phyloP scores from a whole-genome alignment of 1,140 invertebrate species.

The Plodia interpunctella region DNA sequence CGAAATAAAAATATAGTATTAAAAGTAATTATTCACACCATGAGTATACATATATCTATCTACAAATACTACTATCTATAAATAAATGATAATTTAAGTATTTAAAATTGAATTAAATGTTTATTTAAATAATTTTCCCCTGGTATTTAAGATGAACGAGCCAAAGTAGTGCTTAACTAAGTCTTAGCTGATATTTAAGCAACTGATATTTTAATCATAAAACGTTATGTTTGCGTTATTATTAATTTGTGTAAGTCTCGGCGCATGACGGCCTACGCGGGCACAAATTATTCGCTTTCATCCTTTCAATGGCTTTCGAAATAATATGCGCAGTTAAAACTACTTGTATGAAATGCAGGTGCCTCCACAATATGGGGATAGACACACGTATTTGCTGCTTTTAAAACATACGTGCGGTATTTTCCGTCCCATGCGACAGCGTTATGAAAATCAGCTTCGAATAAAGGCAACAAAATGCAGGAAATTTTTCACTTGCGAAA shows the following conservation, averaged over 20 bases:
- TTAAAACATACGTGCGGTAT: background rate
- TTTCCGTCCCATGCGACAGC: background rate
- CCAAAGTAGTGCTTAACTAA: too few relatives aligned
- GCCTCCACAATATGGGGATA: background rate
- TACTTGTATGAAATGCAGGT: background rate
- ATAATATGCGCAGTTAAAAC: conserved; percentile 5
- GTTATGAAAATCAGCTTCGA: background rate
- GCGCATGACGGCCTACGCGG: background rate
- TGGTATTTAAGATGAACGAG: too few relatives aligned
- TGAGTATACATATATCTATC: too few relatives aligned
- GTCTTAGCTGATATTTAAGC: too few relatives aligned
- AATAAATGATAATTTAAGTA: too few relatives aligned
- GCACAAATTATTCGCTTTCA: conserved; percentile 11
- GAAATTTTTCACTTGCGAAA: background rate
- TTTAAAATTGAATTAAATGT: too few relatives aligned
- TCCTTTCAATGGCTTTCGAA: conserved; percentile 9
- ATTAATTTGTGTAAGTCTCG: background rate
- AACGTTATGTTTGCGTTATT: background rate
- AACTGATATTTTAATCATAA: background rate
- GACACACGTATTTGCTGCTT: background rate
- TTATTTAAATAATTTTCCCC: too few relatives aligned
- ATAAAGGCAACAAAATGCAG: background rate
- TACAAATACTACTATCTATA: too few relatives aligned
- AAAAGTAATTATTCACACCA: too few relatives aligned
- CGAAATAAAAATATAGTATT: too few relatives aligned